Percentiles rank a stretch among this genome's conserved stretches.
phyloP scores from a whole-genome alignment of 2,888 invertebrate genomes.

The Agrilus cyanescens region DNA sequence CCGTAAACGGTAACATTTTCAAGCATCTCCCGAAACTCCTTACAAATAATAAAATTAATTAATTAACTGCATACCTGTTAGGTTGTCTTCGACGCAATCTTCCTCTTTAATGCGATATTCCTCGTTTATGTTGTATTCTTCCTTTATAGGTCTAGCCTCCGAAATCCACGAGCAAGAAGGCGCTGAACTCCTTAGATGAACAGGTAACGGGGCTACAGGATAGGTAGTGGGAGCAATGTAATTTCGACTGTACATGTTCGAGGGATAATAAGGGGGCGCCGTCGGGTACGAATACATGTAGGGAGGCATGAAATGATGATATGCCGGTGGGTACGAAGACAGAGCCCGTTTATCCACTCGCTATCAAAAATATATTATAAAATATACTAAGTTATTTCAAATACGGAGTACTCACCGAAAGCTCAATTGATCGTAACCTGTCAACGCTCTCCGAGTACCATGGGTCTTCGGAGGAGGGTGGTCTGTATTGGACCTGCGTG shows the following conservation, averaged over 20 bases:
- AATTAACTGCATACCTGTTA: constrained; percentile 36
- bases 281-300: constrained; percentile 30
- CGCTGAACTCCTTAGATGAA: constrained; percentile 35
- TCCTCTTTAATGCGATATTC: constrained; percentile 36
- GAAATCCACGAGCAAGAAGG: constrained; percentile 45
- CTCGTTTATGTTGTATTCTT: too few species aligned
- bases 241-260: constrained; percentile 21
- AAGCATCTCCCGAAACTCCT: too few species aligned
- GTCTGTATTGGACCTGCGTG: constrained; percentile 37
- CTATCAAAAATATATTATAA: constrained; percentile 9
- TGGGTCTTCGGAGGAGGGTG: constrained; percentile 32
- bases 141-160: constrained; percentile 22
- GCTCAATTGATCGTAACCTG: constrained; percentile 32
- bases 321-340: constrained; percentile 31
- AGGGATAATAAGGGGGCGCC: constrained; percentile 27
- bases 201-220: constrained; percentile 37
- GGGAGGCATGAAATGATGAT: constrained; percentile 38
- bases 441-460: constrained; percentile 34
- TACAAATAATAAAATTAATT: too few species aligned
- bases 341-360: constrained; percentile 18
- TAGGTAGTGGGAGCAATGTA: constrained; percentile 28
- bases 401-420: constrained; percentile 30
- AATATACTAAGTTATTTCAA: background rate
- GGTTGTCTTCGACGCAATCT: constrained; percentile 46
- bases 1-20: too few species aligned